Evolutionary conservation across 2,888 invertebrate genomes (phyloP).

Genomic region (Ecdyonurus torrentis): DNA sequence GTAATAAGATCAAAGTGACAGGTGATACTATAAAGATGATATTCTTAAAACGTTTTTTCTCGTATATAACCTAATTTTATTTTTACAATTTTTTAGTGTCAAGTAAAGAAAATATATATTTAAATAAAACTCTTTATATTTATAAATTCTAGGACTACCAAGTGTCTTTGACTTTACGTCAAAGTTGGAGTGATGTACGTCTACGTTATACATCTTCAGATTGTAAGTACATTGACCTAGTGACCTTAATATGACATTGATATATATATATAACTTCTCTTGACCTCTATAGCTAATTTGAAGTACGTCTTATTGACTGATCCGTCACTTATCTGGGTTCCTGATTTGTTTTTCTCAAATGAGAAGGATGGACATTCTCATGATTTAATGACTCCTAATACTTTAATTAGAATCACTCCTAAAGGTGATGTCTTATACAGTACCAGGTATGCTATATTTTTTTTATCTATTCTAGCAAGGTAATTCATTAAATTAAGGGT

Average conservation of each 20-base stretch:
- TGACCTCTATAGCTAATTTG: slow-evolving; percentile 1
- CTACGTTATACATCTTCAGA: slow-evolving; percentile 12
- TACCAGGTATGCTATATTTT: slow-evolving; percentile 19
- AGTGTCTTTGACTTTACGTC: slow-evolving; percentile 16
- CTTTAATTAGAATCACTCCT: slow-evolving; percentile 25
- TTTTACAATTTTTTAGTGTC: too few relatives aligned
- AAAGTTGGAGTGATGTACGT: slow-evolving; percentile 17
- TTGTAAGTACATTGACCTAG: background rate
- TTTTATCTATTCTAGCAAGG: too few relatives aligned
- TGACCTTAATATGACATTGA: background rate
- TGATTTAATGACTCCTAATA: slow-evolving; percentile 22
- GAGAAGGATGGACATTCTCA: slow-evolving; percentile 27
- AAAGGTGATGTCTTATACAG: slow-evolving; percentile 25
- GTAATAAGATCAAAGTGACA: too few relatives aligned
- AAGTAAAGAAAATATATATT: background rate
- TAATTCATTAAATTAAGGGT: too few relatives aligned
- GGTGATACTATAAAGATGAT: too few relatives aligned
- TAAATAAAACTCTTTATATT: background rate
- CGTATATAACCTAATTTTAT: too few relatives aligned
- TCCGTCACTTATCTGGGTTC: slow-evolving; percentile 26
- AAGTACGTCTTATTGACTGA: slow-evolving; percentile 15
- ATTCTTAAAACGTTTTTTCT: too few relatives aligned
- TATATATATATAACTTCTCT: background rate
- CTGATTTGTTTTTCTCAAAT: slow-evolving; percentile 29
- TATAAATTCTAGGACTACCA: slow-evolving; percentile 13